A percentile compares a stretch with the other conserved stretches of the same genome.
phyloP scores from a whole-genome alignment of 30 jellyfish, hydroid and myxozoan genomes.

The Pseudorhiza aurosa region DNA sequence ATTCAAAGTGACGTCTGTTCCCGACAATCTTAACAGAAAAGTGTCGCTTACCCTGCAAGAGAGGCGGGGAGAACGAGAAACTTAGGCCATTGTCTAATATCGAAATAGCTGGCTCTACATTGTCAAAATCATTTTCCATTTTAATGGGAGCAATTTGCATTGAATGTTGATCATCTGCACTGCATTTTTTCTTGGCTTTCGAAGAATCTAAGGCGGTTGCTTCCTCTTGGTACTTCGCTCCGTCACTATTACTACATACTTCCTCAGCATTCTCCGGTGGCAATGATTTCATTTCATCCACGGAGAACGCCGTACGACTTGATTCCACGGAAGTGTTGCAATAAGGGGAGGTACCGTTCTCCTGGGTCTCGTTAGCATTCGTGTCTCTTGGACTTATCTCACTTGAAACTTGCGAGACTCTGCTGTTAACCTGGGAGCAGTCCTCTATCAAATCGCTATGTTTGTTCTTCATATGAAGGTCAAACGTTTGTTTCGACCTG shows the following conservation, averaged over 20 bases:
- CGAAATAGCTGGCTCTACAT: not conserved
- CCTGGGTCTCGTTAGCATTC: not conserved
- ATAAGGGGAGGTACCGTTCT: not conserved
- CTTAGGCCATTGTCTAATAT: not conserved
- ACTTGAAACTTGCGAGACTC: not conserved
- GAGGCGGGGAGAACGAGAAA: conserved; percentile 7
- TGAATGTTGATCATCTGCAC: not conserved
- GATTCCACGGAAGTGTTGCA: not conserved
- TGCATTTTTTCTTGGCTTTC: not conserved
- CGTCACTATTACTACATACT: not conserved
- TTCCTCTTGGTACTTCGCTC: not conserved
- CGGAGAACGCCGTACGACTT: not conserved
- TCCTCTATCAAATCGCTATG: not conserved
- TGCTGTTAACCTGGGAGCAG: too few relatives aligned
- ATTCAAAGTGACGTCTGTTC: conserved; percentile 1
- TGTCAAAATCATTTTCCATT: not conserved
- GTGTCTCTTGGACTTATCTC: not conserved
- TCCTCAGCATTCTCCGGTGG: not conserved
- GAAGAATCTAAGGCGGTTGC: not conserved
- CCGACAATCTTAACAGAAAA: not conserved
- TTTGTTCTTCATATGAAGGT: not conserved
- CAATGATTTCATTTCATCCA: not conserved
- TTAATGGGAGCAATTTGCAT: not conserved
- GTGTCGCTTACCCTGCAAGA: not conserved
- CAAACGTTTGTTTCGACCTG: not conserved